Evolutionary conservation across 2,113 vertebrate species (phyloP), one percentile per base, ranked within the genome.

Genomic region (Thymallus thymallus): DNA sequence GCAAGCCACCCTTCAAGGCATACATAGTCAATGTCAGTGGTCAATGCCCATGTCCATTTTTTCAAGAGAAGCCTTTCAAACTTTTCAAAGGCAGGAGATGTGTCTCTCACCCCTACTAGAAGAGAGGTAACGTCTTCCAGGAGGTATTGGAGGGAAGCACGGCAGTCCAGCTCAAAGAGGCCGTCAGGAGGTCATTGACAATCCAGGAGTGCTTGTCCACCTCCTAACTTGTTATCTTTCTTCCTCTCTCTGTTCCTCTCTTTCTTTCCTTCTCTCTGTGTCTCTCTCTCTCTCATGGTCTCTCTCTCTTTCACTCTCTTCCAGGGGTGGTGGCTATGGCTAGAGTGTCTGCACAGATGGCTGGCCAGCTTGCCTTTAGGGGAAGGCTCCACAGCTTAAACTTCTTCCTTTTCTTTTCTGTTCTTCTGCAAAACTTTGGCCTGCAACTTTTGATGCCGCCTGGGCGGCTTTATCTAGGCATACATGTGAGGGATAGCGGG

Each of bases 301-400:
- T 35, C 61, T 60, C 23, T 41, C 16, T 62, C 75, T 69, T 81
- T 79, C 85, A 81, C 82, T 86, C 82, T 86, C 84, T 87, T 90
- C 87, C 86, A 86, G 87, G 89, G 87, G 89, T 90, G 89, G 85
- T 86, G 89, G 86, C 88, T 86, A 91, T 91, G 88, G 91, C 90
- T 88, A 85, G 85, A 91, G 87, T 87, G 88, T 85, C 88, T 89
- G 89, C 90, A 92, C 92, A 93, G 92, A 93, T 93, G 92, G 92
- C 88, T 88, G 82, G 90, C 90, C 91, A 92, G 91, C 90, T 91
- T 92, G 92, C 92, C 91, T 90, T 93, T 88, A 89, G 91, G 91
- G 90, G 67, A 62, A 89, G 87, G 84, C 89, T 90, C 88, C 89
- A 88, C 90, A 89, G 91, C 88, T 92, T 91, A 91, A 91, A 92